Evolutionary conservation across 2,888 invertebrate genomes (phyloP), one percentile per base, ranked within the genome.

Genomic region (Chydorus sphaericus): DNA sequence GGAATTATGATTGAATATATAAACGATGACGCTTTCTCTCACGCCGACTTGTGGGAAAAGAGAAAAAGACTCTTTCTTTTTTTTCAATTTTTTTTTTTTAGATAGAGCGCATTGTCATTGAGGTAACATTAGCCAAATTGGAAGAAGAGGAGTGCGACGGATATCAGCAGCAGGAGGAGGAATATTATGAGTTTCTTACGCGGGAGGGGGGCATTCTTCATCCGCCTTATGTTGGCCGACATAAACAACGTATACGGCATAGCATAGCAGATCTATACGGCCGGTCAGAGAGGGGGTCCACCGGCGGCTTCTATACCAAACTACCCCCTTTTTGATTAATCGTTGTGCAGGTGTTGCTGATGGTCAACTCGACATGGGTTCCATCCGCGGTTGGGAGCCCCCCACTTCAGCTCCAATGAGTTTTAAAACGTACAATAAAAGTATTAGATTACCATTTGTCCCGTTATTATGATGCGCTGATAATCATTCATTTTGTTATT

Each of bases 331-430:
- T 23, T 44, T 44, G 44, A 44, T 44, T 44, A 44, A 44, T 44
- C 44, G 44, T 44, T 44, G 44, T 44, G 44, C 44, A 44, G 44
- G 44, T 44, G 44, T 44, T 44, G 44, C 44, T 44, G 28, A 23
- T n/a, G n/a, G n/a, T n/a, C n/a, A n/a, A n/a, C n/a, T n/a, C n/a
- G n/a, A n/a, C n/a, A n/a, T n/a, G n/a, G n/a, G n/a, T n/a, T n/a
- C 44, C 44, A 28, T 26, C 44, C 23, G 44, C 44, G 23, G 23
- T 44, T 44, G 44, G 44, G 44, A 28, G 44, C 28, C 23, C 23
- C 28, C 44, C 23, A 44, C 28, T 23, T 44, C 44, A 28, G 44
- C 23, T 26, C 28, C 44, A 23, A 16, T 7, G 44, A 14, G 44
- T 14, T 23, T 23, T 26, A 39, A 23, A 44, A 20, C 44, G 44